A percentile compares a stretch with the other conserved stretches of the same genome.
These are phyloP conservation scores for Cryptus armator DNA, from an alignment of 2,888 invertebrate genomes.

Conservation along the genomic window DNA sequence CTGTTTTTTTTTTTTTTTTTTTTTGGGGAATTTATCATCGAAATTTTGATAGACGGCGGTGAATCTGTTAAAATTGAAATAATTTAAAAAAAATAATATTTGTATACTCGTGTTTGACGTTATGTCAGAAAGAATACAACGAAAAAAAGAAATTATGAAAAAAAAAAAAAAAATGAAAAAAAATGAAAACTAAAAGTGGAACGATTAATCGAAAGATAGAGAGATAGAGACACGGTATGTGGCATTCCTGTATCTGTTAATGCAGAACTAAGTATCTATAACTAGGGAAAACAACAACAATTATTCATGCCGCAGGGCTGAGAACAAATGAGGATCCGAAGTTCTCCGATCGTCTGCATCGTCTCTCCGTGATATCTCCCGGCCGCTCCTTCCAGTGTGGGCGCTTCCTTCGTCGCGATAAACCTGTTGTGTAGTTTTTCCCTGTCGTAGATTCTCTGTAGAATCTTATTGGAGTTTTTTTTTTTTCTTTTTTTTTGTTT, in stretches of 20 bases:
- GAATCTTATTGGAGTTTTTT: slow-evolving; percentile 34
- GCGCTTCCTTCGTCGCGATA: slow-evolving; percentile 27
- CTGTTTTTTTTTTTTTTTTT: slow-evolving; percentile 17
- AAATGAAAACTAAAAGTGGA: slow-evolving; percentile 66
- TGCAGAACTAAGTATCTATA: slow-evolving; percentile 84
- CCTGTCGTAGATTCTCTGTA: slow-evolving; percentile 46
- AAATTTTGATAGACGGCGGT: background rate
- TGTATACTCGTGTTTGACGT: slow-evolving; percentile 63
- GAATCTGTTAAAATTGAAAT: slow-evolving; percentile 64
- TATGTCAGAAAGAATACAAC: slow-evolving; percentile 55
- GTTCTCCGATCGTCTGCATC: slow-evolving; percentile 50
- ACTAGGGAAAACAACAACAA: slow-evolving; percentile 84
- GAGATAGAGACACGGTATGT: slow-evolving; percentile 76
- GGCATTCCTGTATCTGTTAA: slow-evolving; percentile 84
- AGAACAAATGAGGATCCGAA: slow-evolving; percentile 66
- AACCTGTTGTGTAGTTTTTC: slow-evolving; percentile 60
- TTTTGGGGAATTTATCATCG: background rate
- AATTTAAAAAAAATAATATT: slow-evolving; percentile 74
- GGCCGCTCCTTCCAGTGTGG: slow-evolving; percentile 8
- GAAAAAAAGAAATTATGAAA: slow-evolving; percentile 60
- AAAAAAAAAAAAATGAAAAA: slow-evolving; percentile 67
- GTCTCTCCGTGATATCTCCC: slow-evolving; percentile 15
- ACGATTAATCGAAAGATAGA: slow-evolving; percentile 66
- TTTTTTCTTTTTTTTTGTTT: slow-evolving; percentile 43
- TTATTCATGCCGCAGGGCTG: slow-evolving; percentile 84